These are phyloP conservation scores for Rhodophaea formosa DNA, from an alignment of 2,888 invertebrate species.

Conservation along the genomic window DNA sequence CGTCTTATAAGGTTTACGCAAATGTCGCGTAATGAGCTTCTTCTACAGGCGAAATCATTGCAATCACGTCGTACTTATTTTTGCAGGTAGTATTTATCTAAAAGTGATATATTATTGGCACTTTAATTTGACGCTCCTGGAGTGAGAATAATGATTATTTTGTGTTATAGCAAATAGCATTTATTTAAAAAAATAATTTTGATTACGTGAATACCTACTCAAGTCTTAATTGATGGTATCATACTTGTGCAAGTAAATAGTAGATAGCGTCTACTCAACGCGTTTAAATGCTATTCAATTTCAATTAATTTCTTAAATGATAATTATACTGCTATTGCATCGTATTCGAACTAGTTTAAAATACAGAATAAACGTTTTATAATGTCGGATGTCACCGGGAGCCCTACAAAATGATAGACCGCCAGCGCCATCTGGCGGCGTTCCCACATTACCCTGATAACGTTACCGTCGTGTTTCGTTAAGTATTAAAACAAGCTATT, in stretches of 20 bases:
- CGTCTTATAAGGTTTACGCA: not conserved
- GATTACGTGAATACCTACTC: too few relatives aligned
- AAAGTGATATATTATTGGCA: not conserved
- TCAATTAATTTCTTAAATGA: too few relatives aligned
- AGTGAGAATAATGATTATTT: too few relatives aligned
- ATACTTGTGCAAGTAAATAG: too few relatives aligned
- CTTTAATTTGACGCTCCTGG: too few relatives aligned
- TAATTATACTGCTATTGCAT: too few relatives aligned
- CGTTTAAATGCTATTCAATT: too few relatives aligned
- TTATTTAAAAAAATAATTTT: too few relatives aligned
- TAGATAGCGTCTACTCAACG: too few relatives aligned
- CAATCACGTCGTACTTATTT: not conserved
- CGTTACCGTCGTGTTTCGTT: not conserved
- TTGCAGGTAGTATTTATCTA: not conserved
- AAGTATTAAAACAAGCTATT: not conserved
- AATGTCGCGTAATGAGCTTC: not conserved
- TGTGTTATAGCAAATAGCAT: too few relatives aligned
- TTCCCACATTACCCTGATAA: conserved; percentile 40
- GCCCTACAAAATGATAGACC: conserved; percentile 27
- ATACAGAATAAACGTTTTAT: not conserved
- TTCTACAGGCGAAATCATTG: not conserved
- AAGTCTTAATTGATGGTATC: too few relatives aligned
- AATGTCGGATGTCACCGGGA: conserved; percentile 8
- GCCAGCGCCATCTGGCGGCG: conserved; percentile 35
- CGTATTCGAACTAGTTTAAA: not conserved